These are phyloP conservation scores for Avahi laniger DNA, from an alignment of 2,797 vertebrate species.

Conservation along the genomic window DNA sequence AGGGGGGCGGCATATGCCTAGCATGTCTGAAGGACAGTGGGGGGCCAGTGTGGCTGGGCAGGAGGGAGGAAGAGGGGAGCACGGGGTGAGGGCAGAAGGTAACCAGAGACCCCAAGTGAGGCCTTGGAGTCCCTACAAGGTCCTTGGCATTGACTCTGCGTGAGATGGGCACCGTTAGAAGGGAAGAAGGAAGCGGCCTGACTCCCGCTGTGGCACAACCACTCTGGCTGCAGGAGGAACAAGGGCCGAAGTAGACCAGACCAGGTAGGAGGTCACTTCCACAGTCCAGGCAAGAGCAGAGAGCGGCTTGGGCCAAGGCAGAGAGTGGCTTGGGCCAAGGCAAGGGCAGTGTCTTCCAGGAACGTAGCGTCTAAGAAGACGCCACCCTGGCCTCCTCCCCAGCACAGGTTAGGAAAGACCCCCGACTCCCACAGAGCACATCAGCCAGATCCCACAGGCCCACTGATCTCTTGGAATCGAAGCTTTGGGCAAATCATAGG, in stretches of 20 bases:
- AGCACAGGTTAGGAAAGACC: background rate
- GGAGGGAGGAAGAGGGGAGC: background rate
- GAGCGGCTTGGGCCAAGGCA: background rate
- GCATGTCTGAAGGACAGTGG: background rate
- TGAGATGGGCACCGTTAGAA: background rate
- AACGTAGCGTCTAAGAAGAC: background rate
- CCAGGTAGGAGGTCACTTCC: background rate
- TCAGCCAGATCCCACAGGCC: background rate
- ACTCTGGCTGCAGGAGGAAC: background rate
- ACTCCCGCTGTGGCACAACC: background rate
- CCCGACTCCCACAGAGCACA: background rate
- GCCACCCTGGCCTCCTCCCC: background rate
- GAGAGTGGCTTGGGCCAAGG: background rate
- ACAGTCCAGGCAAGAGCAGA: background rate
- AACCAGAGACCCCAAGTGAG: background rate
- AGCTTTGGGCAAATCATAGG: background rate
- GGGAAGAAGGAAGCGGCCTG: background rate
- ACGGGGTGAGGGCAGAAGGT: background rate
- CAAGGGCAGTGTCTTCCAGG: background rate
- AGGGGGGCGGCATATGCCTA: background rate
- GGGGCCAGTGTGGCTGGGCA: background rate
- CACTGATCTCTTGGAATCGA: background rate
- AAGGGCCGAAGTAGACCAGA: background rate
- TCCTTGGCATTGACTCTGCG: rapidly evolving
- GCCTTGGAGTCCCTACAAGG: background rate